Percentiles rank a stretch among this genome's conserved stretches.
Evolutionary conservation across 2,888 invertebrate species (phyloP).

Genomic region (Balanococcus diminutus): DNA sequence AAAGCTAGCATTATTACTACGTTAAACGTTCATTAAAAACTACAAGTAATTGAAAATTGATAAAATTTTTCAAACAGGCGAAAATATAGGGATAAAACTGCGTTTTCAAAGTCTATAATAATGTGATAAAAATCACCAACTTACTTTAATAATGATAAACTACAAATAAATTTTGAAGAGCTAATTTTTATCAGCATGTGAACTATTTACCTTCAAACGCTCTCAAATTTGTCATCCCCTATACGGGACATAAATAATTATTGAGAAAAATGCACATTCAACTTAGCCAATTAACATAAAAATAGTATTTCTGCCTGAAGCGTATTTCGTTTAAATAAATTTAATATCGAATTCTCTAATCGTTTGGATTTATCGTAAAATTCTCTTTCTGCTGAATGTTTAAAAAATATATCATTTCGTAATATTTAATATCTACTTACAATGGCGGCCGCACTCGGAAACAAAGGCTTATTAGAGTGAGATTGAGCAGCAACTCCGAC

Average conservation of each 20-base stretch:
- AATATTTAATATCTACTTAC: constrained; percentile 59
- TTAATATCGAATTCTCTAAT: not conserved
- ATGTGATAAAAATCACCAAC: constrained; percentile 18
- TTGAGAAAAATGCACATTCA: constrained; percentile 43
- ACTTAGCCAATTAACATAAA: not conserved
- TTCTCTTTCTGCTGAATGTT: no score
- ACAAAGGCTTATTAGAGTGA: constrained; percentile 73
- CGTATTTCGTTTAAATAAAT: not conserved
- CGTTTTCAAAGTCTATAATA: not conserved
- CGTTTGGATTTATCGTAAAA: not conserved
- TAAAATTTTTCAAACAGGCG: constrained; percentile 44
- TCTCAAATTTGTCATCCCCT: constrained; percentile 31
- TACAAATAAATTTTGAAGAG: constrained; percentile 29
- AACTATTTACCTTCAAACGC: constrained; percentile 36
- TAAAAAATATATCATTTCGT: not conserved
- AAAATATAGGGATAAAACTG: constrained; percentile 25
- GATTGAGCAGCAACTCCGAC: constrained; percentile 57
- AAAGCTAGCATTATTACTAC: constrained; percentile 41
- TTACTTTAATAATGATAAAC: constrained; percentile 30
- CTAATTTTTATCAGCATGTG: constrained; percentile 20
- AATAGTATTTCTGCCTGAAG: not conserved
- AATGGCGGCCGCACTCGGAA: constrained; percentile 76
- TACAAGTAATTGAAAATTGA: constrained; percentile 34
- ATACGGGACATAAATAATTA: constrained; percentile 38
- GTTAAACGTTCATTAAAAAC: constrained; percentile 39